Evolutionary conservation across 2,797 vertebrate genomes (phyloP).

Genomic region (Chaetodon trifasciatus): DNA sequence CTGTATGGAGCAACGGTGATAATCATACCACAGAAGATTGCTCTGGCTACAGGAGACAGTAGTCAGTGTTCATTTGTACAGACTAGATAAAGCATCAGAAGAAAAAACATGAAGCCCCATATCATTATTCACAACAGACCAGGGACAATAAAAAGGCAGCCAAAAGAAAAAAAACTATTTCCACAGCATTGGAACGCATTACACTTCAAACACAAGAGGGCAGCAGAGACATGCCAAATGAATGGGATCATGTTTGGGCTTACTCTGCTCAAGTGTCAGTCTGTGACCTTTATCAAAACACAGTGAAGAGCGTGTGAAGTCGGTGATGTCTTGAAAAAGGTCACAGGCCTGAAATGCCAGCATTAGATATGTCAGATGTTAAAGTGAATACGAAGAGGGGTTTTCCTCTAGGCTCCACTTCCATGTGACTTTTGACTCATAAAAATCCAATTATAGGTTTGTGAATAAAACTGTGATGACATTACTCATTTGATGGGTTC

Average conservation of each 20-base stretch:
- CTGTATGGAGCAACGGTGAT: background rate
- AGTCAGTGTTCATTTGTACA: slow-evolving; percentile 4
- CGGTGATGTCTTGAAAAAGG: slow-evolving; percentile 56
- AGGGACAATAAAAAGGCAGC: background rate
- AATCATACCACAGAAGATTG: background rate
- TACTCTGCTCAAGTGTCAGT: slow-evolving; percentile 18
- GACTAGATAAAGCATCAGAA: background rate
- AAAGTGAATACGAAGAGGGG: background rate
- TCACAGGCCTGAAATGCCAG: slow-evolving; percentile 38
- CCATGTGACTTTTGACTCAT: slow-evolving; percentile 32
- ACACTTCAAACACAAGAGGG: slow-evolving; percentile 67
- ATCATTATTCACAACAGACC: background rate
- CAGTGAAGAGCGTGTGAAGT: slow-evolving; percentile 42
- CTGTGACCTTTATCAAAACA: slow-evolving; percentile 67
- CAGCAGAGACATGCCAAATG: slow-evolving; percentile 57
- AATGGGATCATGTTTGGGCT: slow-evolving; percentile 4
- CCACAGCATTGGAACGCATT: background rate
- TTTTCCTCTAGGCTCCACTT: slow-evolving; percentile 29
- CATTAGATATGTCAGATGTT: background rate
- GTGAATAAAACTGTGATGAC: slow-evolving; percentile 39
- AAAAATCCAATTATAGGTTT: slow-evolving; percentile 31
- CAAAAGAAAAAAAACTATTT: background rate
- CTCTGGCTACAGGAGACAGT: background rate
- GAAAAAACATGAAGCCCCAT: background rate
- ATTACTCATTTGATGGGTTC: slow-evolving; percentile 20